These are phyloP conservation scores for Colossoma macropomum DNA, from an alignment of 2,113 vertebrate species.

Conservation along the genomic window DNA sequence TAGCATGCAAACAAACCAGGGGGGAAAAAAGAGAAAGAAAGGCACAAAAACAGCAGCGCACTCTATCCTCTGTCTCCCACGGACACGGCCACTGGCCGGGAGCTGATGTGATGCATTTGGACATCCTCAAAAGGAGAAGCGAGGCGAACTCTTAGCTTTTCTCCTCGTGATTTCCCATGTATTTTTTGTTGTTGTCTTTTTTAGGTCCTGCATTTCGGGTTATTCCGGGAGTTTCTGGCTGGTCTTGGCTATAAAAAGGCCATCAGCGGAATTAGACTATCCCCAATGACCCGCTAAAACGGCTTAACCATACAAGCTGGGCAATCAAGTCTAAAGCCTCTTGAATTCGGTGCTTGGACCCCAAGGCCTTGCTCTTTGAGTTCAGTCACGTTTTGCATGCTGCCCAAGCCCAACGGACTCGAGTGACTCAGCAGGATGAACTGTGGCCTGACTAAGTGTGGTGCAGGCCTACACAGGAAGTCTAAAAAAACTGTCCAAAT, in stretches of 20 bases:
- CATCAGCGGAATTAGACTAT: conserved; percentile 42
- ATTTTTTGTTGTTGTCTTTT: background rate
- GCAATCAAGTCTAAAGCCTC: conserved; percentile 43
- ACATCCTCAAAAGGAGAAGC: conserved; percentile 19
- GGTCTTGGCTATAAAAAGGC: conserved; percentile 35
- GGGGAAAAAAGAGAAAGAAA: background rate
- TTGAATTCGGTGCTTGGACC: conserved; percentile 24
- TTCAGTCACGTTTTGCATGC: background rate
- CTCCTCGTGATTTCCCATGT: background rate
- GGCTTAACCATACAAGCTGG: conserved; percentile 38
- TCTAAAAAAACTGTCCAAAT: too few relatives aligned
- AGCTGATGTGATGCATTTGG: conserved; percentile 34
- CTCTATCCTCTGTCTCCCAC: background rate
- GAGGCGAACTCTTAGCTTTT: background rate
- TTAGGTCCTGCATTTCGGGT: background rate
- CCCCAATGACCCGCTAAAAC: conserved; percentile 37
- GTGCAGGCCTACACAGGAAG: too few relatives aligned
- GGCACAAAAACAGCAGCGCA: conserved; percentile 17
- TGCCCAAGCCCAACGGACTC: background rate
- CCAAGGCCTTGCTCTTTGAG: conserved; percentile 31
- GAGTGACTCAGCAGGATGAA: background rate
- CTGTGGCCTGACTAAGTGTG: background rate
- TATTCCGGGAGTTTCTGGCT: background rate
- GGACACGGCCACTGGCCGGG: conserved; percentile 1
- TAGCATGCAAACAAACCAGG: conserved; percentile 24